Evolutionary conservation across 2,797 vertebrate genomes (phyloP).

Genomic region (Anguilla anguilla): DNA sequence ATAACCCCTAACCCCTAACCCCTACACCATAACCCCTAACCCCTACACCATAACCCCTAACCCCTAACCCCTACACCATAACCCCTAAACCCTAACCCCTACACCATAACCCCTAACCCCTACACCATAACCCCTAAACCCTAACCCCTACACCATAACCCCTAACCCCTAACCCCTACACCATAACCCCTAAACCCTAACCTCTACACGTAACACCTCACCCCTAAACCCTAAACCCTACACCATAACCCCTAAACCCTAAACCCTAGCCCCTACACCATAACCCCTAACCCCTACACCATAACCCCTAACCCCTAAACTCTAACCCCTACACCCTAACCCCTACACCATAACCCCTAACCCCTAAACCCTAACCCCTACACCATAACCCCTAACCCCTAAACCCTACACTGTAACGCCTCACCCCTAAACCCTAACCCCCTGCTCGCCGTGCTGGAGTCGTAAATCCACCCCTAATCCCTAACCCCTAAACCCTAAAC

Average conservation of each 20-base stretch:
- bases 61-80: constrained; percentile 82
- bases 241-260: too few relatives aligned
- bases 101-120: too few relatives aligned
- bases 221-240: too few relatives aligned
- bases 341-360: too few relatives aligned
- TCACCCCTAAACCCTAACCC: constrained; percentile 71
- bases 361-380: constrained; percentile 63
- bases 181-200: too few relatives aligned
- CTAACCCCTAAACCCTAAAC: background rate
- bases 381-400: too few relatives aligned
- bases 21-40: constrained; percentile 65
- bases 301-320: too few relatives aligned
- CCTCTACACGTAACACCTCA: too few relatives aligned
- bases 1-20: constrained; percentile 71
- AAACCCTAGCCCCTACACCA: too few relatives aligned
- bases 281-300: constrained; percentile 77
- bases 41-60: constrained; percentile 61
- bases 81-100: background rate
- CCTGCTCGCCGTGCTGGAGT: constrained; percentile 87
- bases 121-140: constrained; percentile 55
- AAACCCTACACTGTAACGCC: too few relatives aligned
- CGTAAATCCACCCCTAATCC: constrained; percentile 77
- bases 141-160: too few relatives aligned
- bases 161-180: constrained; percentile 49
- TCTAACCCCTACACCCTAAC: too few relatives aligned